These are phyloP conservation scores for Capreolus pygargus DNA, from an alignment of 2,113 vertebrate species.

Conservation along the genomic window DNA sequence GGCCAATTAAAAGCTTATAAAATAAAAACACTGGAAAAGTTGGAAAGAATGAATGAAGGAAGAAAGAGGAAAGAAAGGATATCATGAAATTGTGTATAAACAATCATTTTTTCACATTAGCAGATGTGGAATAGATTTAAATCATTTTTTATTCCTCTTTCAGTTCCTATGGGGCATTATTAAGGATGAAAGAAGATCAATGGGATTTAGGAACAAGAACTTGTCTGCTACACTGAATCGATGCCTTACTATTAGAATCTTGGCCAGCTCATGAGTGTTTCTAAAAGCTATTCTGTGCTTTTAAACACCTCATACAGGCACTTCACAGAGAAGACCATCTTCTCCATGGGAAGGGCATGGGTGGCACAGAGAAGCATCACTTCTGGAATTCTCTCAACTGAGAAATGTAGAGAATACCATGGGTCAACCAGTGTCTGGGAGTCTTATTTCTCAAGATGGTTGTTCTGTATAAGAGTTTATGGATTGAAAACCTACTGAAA, in stretches of 20 bases:
- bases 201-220: not conserved
- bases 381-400: not conserved
- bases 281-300: not conserved
- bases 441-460: not conserved
- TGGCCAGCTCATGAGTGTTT: not conserved
- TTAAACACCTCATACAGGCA: not conserved
- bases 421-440: not conserved
- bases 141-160: not conserved
- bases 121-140: not conserved
- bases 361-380: not conserved
- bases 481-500: not conserved
- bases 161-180: not conserved
- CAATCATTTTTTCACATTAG: not conserved
- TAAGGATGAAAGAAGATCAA: not conserved
- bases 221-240: not conserved
- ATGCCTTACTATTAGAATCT: not conserved
- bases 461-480: not conserved
- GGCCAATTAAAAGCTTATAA: not conserved
- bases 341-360: not conserved
- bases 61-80: not conserved
- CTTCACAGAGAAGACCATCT: not conserved
- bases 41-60: not conserved
- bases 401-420: not conserved
- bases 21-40: not conserved
- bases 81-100: not conserved